A percentile compares a stretch with the other conserved stretches of the same genome.
Conservation (phyloP, 2,113 vertebrate genomes). For the Tupaia chinensis region DNA sequence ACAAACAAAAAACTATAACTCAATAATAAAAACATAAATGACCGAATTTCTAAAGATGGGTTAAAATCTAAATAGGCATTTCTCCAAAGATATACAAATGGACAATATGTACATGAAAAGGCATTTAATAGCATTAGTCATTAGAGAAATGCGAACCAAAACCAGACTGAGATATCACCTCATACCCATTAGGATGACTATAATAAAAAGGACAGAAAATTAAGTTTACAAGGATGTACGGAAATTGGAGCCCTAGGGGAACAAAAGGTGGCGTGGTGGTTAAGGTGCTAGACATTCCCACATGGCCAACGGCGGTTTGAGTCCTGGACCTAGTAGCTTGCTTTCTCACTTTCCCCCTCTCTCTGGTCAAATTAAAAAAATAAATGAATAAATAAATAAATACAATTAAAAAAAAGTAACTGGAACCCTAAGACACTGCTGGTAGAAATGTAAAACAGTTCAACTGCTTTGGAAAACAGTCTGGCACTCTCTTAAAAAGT, state of each 20-base stretch:
- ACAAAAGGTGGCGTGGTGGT: background rate
- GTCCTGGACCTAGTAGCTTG: too few species aligned
- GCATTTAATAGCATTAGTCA: background rate
- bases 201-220: slow-evolving; percentile 18
- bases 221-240: background rate
- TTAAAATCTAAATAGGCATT: background rate
- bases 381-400: too few species aligned
- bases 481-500: slow-evolving; percentile 26
- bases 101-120: slow-evolving; percentile 2
- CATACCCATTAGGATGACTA: background rate
- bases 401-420: too few species aligned
- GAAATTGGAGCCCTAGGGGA: background rate
- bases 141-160: slow-evolving; percentile 37
- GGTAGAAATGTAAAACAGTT: slow-evolving; percentile 15
- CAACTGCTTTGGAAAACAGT: background rate
- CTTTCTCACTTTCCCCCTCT: too few species aligned
- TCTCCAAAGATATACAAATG: slow-evolving; percentile 34
- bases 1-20: background rate
- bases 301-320: too few species aligned
- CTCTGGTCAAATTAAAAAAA: too few species aligned
- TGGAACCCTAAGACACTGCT: background rate
- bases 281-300: too few species aligned
- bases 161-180: background rate
- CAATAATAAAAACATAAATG: background rate
- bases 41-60: background rate